phyloP scores from a whole-genome alignment of 2,113 vertebrate species.

The Podiceps cristatus region DNA sequence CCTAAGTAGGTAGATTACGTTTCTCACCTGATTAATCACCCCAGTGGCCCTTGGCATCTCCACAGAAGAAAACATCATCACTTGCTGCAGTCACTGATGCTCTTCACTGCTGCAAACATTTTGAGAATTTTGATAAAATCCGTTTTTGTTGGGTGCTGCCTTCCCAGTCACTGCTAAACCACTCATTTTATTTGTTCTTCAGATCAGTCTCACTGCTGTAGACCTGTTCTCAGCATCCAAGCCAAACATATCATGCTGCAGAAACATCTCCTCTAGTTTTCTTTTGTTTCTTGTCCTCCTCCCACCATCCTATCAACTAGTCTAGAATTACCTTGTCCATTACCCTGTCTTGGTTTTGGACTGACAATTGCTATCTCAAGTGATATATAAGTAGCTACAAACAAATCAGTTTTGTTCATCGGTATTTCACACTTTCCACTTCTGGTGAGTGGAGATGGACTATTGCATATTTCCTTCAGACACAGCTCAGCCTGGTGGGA shows the following conservation, averaged over 20 bases:
- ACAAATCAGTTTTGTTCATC: fast-evolving
- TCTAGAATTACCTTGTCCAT: neutral
- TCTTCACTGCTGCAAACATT: neutral
- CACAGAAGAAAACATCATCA: neutral
- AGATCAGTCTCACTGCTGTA: neutral
- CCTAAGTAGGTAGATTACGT: constrained; percentile 9
- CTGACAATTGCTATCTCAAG: neutral
- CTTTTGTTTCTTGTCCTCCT: neutral
- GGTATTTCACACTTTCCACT: neutral
- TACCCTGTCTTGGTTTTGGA: neutral
- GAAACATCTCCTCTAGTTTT: neutral
- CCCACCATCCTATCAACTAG: neutral
- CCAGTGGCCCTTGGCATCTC: neutral
- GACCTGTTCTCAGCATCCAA: neutral
- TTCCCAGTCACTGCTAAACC: neutral
- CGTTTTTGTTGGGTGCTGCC: neutral
- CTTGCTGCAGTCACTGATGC: neutral
- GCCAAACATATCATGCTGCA: neutral
- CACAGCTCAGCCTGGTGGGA: neutral
- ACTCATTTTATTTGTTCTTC: neutral
- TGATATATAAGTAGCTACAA: neutral
- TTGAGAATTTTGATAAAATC: neutral
- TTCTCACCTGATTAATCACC: constrained; percentile 39
- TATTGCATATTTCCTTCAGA: neutral
- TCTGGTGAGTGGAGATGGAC: neutral